phyloP scores from a whole-genome alignment of 2,797 vertebrate species.

The Periparus ater region DNA sequence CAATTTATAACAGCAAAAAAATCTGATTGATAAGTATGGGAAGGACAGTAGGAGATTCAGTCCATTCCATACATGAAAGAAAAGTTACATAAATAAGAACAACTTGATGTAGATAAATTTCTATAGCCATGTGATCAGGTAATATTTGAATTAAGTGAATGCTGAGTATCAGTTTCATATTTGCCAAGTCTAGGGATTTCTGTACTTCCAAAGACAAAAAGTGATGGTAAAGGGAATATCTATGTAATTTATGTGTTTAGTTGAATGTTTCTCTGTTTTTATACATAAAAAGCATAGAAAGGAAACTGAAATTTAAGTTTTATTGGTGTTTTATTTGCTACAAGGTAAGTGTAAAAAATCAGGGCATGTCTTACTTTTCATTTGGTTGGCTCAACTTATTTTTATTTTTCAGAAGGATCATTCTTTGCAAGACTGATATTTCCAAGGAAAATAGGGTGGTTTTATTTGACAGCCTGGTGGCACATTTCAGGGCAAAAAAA shows the following conservation, averaged over 20 bases:
- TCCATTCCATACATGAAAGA: background rate
- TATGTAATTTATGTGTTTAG: background rate
- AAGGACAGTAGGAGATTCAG: background rate
- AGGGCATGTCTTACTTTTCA: background rate
- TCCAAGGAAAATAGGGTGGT: background rate
- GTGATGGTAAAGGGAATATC: background rate
- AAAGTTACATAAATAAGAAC: background rate
- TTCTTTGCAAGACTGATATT: background rate
- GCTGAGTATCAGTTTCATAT: background rate
- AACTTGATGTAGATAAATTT: background rate
- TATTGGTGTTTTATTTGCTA: background rate
- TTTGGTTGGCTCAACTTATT: background rate
- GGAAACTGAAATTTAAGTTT: background rate
- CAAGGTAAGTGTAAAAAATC: background rate
- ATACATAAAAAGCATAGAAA: background rate
- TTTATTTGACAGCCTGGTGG: background rate
- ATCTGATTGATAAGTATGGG: background rate
- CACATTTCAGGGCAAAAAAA: constrained; percentile 3
- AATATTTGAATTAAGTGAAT: background rate
- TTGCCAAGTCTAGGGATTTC: background rate
- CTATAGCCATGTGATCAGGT: background rate
- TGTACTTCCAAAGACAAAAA: background rate
- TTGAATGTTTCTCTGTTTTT: background rate
- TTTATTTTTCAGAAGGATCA: background rate
- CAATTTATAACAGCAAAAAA: background rate